phyloP scores from a whole-genome alignment of 2,797 vertebrate species.

The Oophaga sylvatica region DNA sequence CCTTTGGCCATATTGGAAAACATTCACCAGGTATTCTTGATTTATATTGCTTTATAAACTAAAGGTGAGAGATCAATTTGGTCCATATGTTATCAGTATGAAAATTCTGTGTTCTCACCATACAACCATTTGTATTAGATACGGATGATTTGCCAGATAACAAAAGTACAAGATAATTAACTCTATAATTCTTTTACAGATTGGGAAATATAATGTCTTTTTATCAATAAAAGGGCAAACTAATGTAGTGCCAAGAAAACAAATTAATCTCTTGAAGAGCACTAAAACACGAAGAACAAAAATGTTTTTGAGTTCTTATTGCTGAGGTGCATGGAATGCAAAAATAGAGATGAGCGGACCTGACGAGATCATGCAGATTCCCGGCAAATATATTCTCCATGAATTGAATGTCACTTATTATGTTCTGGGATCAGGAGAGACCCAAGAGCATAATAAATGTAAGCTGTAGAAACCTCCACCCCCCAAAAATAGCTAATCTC shows the following conservation, averaged over 20 bases:
- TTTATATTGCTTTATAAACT: background rate
- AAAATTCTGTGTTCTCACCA: background rate
- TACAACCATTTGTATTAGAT: constrained; percentile 3
- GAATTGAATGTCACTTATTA: too few species aligned
- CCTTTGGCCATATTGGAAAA: background rate
- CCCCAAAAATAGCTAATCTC: too few species aligned
- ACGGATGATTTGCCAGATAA: background rate
- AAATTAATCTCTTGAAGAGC: background rate
- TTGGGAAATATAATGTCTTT: background rate
- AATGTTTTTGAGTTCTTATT: background rate
- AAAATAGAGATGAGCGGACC: too few species aligned
- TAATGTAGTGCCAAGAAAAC: background rate
- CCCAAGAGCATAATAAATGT: too few species aligned
- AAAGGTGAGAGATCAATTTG: background rate
- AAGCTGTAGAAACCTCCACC: too few species aligned
- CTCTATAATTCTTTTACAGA: background rate
- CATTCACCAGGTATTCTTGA: constrained; percentile 14
- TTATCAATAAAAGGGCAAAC: background rate
- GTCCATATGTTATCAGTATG: constrained; percentile 18
- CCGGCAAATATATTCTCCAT: too few species aligned
- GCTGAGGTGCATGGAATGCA: background rate
- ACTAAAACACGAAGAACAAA: background rate
- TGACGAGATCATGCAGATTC: too few species aligned
- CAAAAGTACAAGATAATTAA: constrained; percentile 12
- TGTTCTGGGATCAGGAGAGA: too few species aligned